Conservation (phyloP, 2,797 vertebrate genomes). For the Eurystomus glaucurus region DNA sequence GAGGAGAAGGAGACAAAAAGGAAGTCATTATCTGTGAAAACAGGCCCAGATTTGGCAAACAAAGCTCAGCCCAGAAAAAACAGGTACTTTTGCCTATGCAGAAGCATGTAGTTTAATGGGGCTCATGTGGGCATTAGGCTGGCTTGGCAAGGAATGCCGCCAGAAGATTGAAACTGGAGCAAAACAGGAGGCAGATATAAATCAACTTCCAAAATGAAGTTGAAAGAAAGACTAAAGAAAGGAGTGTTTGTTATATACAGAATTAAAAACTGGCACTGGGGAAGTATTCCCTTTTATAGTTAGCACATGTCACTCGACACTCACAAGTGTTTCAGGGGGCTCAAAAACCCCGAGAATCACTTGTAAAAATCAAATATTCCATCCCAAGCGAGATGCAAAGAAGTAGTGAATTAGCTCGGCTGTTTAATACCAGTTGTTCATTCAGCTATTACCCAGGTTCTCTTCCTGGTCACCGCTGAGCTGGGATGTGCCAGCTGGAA, state of each 20-base stretch:
- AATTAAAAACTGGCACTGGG: not conserved
- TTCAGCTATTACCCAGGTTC: not conserved
- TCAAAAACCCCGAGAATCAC: rapidly evolving
- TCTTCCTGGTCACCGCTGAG: rapidly evolving
- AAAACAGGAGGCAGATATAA: conserved; percentile 61
- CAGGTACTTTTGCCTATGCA: not conserved
- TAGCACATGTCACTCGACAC: not conserved
- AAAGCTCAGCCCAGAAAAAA: conserved; percentile 40
- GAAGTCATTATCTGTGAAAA: conserved; percentile 52
- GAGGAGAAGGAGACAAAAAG: conserved; percentile 45
- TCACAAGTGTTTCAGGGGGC: not conserved
- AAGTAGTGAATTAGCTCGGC: rapidly evolving
- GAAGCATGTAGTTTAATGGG: conserved; percentile 31
- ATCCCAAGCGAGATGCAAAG: not conserved
- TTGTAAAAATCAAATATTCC: not conserved
- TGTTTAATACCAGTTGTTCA: not conserved
- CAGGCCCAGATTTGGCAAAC: conserved; percentile 49
- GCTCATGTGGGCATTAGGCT: conserved; percentile 45
- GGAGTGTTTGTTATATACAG: conserved; percentile 25
- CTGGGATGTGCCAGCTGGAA: not conserved
- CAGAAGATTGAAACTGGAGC: conserved; percentile 53
- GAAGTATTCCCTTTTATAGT: not conserved
- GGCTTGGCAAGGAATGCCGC: not conserved
- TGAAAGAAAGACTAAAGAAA: conserved; percentile 61
- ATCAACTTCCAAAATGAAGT: conserved; percentile 49